phyloP scores from a whole-genome alignment of 2,797 vertebrate genomes.

The Oophaga sylvatica region DNA sequence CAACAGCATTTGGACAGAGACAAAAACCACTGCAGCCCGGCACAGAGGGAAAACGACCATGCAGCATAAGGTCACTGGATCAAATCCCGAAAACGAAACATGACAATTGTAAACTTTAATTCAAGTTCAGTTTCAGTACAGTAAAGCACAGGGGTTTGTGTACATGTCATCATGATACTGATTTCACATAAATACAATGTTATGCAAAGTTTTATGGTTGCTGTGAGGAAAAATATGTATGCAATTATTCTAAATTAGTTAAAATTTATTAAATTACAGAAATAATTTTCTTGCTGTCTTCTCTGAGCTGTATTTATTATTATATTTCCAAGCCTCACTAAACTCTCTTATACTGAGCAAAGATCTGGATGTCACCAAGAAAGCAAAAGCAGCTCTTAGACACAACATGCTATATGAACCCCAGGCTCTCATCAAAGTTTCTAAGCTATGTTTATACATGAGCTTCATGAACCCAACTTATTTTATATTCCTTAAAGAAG shows the following conservation, averaged over 20 bases:
- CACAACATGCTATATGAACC: neutral
- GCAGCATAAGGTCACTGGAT: too few species aligned
- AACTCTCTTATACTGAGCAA: neutral
- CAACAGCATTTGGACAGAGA: too few species aligned
- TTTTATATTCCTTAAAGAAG: too few species aligned
- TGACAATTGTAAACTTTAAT: neutral
- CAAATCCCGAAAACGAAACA: too few species aligned
- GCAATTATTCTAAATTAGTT: constrained; percentile 3
- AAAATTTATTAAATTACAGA: constrained; percentile 7
- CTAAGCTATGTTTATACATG: too few species aligned
- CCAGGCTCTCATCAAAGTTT: neutral
- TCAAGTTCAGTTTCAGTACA: neutral
- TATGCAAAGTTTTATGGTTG: neutral
- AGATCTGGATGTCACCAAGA: neutral
- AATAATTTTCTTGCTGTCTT: neutral
- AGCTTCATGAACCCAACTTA: neutral
- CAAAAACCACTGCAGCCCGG: too few species aligned
- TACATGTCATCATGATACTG: neutral
- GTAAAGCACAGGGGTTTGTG: neutral
- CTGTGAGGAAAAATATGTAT: neutral
- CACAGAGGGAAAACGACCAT: too few species aligned
- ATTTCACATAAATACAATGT: neutral
- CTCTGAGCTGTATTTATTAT: constrained; percentile 6
- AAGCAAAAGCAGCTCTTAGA: neutral
- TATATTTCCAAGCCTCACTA: neutral